Percentiles rank a stretch among this genome's conserved stretches.
phyloP scores from a whole-genome alignment of 2,113 vertebrate genomes.

The Pygoscelis antarcticus region DNA sequence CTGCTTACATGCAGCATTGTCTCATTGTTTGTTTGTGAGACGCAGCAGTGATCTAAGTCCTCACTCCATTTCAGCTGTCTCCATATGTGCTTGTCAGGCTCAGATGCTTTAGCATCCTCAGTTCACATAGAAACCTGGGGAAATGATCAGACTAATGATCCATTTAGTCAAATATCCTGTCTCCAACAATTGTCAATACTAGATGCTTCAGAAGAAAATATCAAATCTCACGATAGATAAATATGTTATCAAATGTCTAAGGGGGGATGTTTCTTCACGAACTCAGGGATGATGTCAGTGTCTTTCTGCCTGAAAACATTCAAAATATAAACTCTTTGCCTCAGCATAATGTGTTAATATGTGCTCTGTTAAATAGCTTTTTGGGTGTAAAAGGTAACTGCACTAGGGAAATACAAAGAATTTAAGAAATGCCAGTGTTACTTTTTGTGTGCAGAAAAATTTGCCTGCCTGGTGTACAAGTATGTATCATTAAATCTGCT shows the following conservation, averaged over 20 bases:
- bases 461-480: neutral
- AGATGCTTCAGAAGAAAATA: neutral
- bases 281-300: neutral
- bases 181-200: neutral
- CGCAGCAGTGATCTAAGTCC: neutral
- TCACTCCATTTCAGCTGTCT: neutral
- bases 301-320: neutral
- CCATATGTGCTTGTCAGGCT: neutral
- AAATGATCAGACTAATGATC: constrained; percentile 19
- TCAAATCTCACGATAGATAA: neutral
- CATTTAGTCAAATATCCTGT: neutral
- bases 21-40: neutral
- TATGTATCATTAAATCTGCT: neutral
- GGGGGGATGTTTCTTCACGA: neutral
- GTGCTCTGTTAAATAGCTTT: neutral
- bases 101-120: neutral
- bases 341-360: neutral
- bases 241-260: neutral
- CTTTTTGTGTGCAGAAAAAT: neutral
- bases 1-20: neutral
- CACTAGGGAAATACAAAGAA: neutral
- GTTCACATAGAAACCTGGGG: neutral
- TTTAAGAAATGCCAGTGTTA: neutral
- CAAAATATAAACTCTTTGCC: neutral
- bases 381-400: neutral